Base-by-base conservation (phyloP, 2,797 vertebrate genomes). In the Rhynchotus rufescens region DNA sequence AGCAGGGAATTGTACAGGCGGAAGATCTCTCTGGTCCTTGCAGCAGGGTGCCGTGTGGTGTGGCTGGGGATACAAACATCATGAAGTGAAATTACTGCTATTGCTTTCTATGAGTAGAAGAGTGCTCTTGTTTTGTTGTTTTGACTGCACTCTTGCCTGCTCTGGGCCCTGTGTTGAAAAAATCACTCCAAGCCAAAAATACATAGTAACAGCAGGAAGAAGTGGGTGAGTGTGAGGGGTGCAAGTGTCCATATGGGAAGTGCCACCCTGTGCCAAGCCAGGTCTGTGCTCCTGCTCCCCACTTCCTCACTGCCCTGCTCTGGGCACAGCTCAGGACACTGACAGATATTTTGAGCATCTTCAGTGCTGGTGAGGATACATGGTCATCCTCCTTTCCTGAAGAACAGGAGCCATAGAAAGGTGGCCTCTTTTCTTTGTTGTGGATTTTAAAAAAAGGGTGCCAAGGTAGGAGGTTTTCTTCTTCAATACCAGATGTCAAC, bases 241-340 rank as follows among this genome's bases (percentile, higher is more conserved):
- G 65, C 23, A 40, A 3, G 6, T 0, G 1, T 42, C 52, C 10
- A 34, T 4, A 36, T 73, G 21, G 64, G 54, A 36, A 22, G 16
- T 4, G 1, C 13, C 0, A 0, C 32, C 30, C 32, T 12, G 20
- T 30, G 22, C 21, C 16, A n/a, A 54, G 78, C 30, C 47, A 34
- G 62, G 51, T 54, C 38, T 20, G 10, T 30, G 34, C 16, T 56
- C 54, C 22, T 0, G 4, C 20, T 66, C 36, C 65, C 8, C 0
- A 0, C 7, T 28, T 30, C 51, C 38, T 34, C 1, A 1, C 1
- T 13, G 23, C 32, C 36, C 4, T 44, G 6, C 74, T 54, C 52
- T 54, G 52, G 28, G 28, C 52, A 54, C 15, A 9, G 52, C 52
- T 47, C 49, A 80, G 28, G 28, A 66, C 30, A 38, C 34, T 30